Conservation (phyloP, 1,140 invertebrate species). For the Portunus trituberculatus region DNA sequence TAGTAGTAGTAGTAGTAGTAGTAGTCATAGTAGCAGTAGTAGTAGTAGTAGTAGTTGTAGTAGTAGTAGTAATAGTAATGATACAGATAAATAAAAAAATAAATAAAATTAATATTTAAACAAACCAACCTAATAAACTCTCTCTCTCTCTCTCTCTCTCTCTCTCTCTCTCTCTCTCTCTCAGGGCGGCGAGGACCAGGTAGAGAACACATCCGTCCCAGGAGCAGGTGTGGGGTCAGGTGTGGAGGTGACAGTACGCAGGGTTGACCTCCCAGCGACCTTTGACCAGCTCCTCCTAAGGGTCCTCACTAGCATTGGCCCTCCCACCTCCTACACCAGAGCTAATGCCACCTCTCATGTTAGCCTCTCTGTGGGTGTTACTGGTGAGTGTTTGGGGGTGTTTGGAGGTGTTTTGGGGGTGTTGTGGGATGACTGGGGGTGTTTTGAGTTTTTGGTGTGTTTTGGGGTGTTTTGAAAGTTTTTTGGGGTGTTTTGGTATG, state of each 20-base stretch:
- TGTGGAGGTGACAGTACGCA: constrained; percentile 58
- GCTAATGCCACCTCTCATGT: constrained; percentile 66
- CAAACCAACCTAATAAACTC: not conserved
- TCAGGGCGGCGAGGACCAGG: constrained; percentile 75
- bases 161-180: too few species aligned
- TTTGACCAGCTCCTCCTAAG: constrained; percentile 75
- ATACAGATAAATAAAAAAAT: too few species aligned
- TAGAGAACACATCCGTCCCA: constrained; percentile 71
- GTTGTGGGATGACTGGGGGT: too few species aligned
- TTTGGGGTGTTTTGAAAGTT: too few species aligned
- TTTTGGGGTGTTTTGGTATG: too few species aligned
- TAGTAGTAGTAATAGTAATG: too few species aligned
- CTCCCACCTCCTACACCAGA: constrained; percentile 73
- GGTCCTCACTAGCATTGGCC: constrained; percentile 69
- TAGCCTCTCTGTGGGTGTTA: constrained; percentile 65
- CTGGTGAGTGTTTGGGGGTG: constrained; percentile 53
- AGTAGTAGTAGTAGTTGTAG: not conserved
- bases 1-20: not conserved
- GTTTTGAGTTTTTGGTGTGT: too few species aligned
- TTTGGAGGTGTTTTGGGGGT: too few species aligned
- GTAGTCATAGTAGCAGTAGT: not conserved
- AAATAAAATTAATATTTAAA: not conserved
- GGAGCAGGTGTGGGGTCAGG: constrained; percentile 43
- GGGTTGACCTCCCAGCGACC: constrained; percentile 51
- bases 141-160: not conserved